Evolutionary conservation across 2,797 vertebrate species (phyloP), one percentile per base, ranked within the genome.

Genomic region (Meriones psammophilus): DNA sequence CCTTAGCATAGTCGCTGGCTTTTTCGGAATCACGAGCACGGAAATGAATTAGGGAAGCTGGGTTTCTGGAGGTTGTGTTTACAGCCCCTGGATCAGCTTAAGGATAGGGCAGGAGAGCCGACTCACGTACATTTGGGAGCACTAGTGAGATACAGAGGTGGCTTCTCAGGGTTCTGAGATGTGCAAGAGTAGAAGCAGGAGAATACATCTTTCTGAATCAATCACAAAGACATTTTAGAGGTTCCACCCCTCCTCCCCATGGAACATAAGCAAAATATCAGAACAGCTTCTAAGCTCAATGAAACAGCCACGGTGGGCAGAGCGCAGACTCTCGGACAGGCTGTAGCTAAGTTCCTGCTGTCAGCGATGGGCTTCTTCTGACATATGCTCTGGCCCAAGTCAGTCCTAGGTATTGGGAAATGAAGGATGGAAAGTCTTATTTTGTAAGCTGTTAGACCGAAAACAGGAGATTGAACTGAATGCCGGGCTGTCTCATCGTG

Each of bases 381-480:
- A 50, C 76, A 93, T 73, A 87, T 73, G 39, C 54, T 92, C n/a
- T 97, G 92, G 88, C 56, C 95, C 93, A 83, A 92, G 77, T 96
- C 60, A 78, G 30, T 81, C 18, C 8, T 69, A 26, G 64, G 92
- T 64, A 54, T 39, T 86, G 74, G 56, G 56, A 84, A 92, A 96
- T 96, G 28, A 46, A 89, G 91, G 78, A 66, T 54, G 78, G 94
- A 84, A 96, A 84, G 69, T 66, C 89, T 92, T 94, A 86, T 97
- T 97, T 97, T 96, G 87, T 85, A 97, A 95, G 79, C 92, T 93
- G 92, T 96, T 97, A 95, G 95, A 92, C 20, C 69, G 30, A 91
- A 69, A 95, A 42, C 74, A 93, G 77, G 71, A 95, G 78, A 91
- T 18, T 88, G 66, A 94, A 95, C 64, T 92, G 95, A 79, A 89